Evolutionary conservation across 2,113 vertebrate species (phyloP).

Genomic region (Seriola aureovittata): DNA sequence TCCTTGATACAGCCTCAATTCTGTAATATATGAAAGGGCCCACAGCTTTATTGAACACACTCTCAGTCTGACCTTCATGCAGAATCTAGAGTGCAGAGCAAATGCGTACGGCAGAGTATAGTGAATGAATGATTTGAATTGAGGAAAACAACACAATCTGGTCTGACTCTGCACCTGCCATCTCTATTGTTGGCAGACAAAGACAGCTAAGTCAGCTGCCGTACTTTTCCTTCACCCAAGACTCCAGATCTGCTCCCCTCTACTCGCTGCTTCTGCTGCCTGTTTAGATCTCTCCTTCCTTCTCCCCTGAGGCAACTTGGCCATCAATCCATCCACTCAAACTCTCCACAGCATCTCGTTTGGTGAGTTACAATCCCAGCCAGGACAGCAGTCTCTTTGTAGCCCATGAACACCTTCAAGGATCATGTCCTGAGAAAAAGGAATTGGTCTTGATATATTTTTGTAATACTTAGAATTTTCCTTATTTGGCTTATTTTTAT

Average conservation of each 20-base stretch:
- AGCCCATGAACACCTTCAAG: neutral
- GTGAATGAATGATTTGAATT: slow-evolving; percentile 1
- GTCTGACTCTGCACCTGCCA: neutral
- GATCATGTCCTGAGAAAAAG: neutral
- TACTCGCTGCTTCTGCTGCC: slow-evolving; percentile 8
- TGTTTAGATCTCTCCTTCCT: slow-evolving; percentile 6
- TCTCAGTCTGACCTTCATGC: neutral
- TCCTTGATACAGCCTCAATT: neutral
- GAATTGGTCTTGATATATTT: neutral
- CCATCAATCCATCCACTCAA: slow-evolving; percentile 34
- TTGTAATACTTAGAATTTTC: neutral
- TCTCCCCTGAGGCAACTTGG: slow-evolving; percentile 26
- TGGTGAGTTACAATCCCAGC: slow-evolving; percentile 6
- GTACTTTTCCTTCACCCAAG: neutral
- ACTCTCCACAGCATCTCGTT: slow-evolving; percentile 29
- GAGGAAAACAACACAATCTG: neutral
- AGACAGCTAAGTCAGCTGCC: slow-evolving; percentile 8
- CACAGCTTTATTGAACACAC: neutral
- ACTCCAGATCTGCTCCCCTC: neutral
- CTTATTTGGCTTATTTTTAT: neutral
- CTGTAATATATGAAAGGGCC: neutral
- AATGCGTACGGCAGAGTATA: neutral
- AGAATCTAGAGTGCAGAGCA: neutral
- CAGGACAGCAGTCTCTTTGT: slow-evolving; percentile 7
- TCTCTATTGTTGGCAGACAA: neutral